Base-by-base conservation (phyloP, 2,888 invertebrate genomes). In the Archaeoteleia sp. region DNA sequence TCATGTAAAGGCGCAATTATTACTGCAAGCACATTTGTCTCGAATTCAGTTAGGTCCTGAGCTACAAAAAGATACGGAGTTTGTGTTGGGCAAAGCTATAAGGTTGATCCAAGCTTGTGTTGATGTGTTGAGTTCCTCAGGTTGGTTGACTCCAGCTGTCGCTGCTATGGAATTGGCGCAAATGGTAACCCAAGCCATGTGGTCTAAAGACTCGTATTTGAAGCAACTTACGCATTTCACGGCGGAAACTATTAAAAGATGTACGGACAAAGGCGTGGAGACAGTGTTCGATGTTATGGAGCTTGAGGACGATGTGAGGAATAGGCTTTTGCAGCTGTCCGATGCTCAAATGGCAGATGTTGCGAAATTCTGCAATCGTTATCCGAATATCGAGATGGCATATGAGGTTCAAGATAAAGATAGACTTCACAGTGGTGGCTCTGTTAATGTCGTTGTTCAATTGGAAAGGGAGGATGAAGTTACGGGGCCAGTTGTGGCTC, bases 141-240 rank as follows among this genome's bases (percentile, higher is more conserved):
- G 99, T 23, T 99, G 99, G 99, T 88, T 99, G 43, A 92, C 96
- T 0, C 98, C 99, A 0, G 99, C 98, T 1, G 95, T 99, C 30
- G 97, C 98, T 10, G 98, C 98, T 78, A 99, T 99, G 99, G 99
- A 99, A 87, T 88, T 99, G 78, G 97, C 98, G 0, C 99, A 99
- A 87, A 99, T 99, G 98, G 95, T 96, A 1, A 99, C 99, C 0
- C 99, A 99, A 87, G 98, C 98, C 6, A 97, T 99, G 97, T 99
- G 98, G 97, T 96, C 95, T 79, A 98, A 97, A 86, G 99, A 99
- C 87, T 96, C 97, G 0, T 97, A 98, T 82, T 89, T 99, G 67
- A 93, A 97, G 67, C 99, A 99, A 82, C 86, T 99, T 82, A 99
- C 99, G 1, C 98, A 99, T 87, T 98, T 98, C 85, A 93, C 90